phyloP scores from a whole-genome alignment of 2,797 vertebrate species.

The Eurystomus glaucurus region DNA sequence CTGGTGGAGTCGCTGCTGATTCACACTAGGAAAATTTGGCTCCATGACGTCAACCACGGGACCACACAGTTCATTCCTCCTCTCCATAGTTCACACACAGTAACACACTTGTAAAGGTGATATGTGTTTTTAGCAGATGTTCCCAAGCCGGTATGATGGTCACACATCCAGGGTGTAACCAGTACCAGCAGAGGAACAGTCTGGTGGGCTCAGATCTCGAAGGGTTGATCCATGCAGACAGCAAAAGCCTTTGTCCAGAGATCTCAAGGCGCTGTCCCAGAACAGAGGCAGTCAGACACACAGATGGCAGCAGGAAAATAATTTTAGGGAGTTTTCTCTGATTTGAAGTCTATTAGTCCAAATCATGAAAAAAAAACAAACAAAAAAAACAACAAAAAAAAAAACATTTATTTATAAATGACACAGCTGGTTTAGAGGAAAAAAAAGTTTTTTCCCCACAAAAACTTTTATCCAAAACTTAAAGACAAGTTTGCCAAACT shows the following conservation, averaged over 20 bases:
- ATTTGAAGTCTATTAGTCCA: not conserved
- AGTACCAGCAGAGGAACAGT: not conserved
- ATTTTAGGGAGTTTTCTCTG: not conserved
- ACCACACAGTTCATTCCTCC: not conserved
- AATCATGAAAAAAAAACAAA: not conserved
- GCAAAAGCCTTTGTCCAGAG: not conserved
- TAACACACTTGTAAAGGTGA: not conserved
- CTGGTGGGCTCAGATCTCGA: not conserved
- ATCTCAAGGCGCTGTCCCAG: not conserved
- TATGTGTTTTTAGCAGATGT: not conserved
- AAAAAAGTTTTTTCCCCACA: not conserved
- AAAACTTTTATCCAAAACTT: not conserved
- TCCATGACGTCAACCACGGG: not conserved
- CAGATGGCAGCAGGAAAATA: not conserved
- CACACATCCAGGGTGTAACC: accelerated
- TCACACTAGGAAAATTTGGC: not conserved
- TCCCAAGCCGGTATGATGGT: not conserved
- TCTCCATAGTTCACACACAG: not conserved
- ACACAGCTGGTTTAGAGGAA: not conserved
- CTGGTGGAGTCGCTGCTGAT: not conserved
- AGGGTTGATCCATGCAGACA: not conserved
- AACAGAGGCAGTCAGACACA: not conserved
- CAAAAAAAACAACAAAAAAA: too few relatives aligned
- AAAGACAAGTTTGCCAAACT: not conserved
- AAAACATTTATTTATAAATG: not conserved